Evolutionary conservation across 2,797 vertebrate species (phyloP), one percentile per base, ranked within the genome.

Genomic region (Poliocrania exsul): DNA sequence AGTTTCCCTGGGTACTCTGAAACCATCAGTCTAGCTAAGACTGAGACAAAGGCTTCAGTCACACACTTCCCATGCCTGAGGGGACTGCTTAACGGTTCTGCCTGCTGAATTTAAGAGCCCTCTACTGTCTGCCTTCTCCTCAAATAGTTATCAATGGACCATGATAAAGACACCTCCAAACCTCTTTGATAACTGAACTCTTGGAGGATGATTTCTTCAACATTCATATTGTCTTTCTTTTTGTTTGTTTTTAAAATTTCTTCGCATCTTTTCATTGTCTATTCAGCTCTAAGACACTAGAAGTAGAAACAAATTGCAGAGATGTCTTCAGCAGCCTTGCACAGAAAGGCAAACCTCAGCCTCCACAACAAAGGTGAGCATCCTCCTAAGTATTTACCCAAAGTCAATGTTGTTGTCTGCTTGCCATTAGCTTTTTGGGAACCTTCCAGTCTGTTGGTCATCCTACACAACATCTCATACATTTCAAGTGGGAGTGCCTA

Each of bases 351-450:
- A 62, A 46, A 51, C 31, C 12, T 51, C 42, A 70, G 7, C 16
- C 46, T 35, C 29, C 28, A 19, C 0, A 2, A 11, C 18, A 40
- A 4, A 4, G 15, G 3, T 46, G 29, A 62, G 18, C 8, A 9
- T 69, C 23, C 31, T 54, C 23, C 35, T 23, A 51, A 24, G 11
- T 66, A 37, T 53, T 80, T 37, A 49, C 16, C 33, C 49, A 64
- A 85, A 85, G 21, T 3, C 49, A 42, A 10, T 16, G 17, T 49
- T 79, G 11, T 13, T 73, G 13, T 88, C 62, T 40, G 25, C 77
- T 57, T 50, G 10, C 16, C 28, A 16, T 77, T 33, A 71, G 4
- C 17, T 85, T 88, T 88, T 37, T 54, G 44, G 42, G 46, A 35
- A 85, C n/a, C 26, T 86, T 71, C 18, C 3, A 21, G 56, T 88